These are phyloP conservation scores for Setophaga coronata DNA, from an alignment of 2,113 vertebrate species.

Conservation along the genomic window DNA sequence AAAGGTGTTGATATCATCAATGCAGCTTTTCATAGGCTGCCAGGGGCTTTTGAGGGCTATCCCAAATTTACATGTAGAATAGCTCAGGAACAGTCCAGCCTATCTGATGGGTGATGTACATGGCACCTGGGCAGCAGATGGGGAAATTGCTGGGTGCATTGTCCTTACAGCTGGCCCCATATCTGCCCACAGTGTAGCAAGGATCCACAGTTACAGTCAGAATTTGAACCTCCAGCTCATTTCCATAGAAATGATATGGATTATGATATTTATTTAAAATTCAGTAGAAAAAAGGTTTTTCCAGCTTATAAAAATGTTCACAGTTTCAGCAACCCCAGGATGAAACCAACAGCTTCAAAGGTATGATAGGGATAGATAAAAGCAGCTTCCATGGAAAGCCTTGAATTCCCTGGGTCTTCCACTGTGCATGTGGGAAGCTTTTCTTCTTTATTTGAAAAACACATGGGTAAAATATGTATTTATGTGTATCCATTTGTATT, in stretches of 20 bases:
- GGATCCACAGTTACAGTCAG: not conserved
- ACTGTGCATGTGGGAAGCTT: not conserved
- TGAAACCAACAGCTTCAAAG: not conserved
- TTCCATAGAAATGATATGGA: not conserved
- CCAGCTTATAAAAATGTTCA: not conserved
- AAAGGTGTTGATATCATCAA: not conserved
- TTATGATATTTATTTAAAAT: not conserved
- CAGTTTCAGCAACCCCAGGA: not conserved
- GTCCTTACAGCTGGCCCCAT: not conserved
- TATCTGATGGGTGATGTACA: not conserved
- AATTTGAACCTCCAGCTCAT: not conserved
- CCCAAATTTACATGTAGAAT: not conserved
- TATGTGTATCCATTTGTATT: not conserved
- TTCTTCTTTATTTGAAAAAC: not conserved
- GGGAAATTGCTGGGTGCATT: not conserved
- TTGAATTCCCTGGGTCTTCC: not conserved
- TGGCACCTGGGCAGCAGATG: not conserved
- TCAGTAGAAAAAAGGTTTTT: not conserved
- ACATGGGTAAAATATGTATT: not conserved
- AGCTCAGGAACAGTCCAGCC: not conserved
- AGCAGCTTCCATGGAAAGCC: not conserved
- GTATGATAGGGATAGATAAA: not conserved
- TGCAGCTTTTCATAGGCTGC: not conserved
- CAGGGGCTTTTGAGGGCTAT: not conserved
- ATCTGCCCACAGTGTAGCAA: not conserved